These are phyloP conservation scores for Lasioglossum baleicum DNA, from an alignment of 1,140 invertebrate species.

Conservation along the genomic window DNA sequence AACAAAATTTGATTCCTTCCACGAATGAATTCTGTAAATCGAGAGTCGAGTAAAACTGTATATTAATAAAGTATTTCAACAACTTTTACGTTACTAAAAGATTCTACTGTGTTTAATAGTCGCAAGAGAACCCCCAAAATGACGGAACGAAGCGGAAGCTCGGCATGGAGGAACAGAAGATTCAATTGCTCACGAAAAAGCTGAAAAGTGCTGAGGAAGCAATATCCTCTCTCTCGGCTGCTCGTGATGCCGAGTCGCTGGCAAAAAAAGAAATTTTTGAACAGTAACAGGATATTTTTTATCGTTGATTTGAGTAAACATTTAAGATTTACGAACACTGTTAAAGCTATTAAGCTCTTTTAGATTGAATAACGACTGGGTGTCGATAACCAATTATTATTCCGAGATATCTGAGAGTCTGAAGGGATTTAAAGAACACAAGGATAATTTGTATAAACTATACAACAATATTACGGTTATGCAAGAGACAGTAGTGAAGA, in stretches of 20 bases:
- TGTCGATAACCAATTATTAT: constrained; percentile 48
- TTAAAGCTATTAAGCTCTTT: neutral
- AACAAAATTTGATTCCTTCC: too few species aligned
- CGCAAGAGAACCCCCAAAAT: neutral
- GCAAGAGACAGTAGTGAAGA: constrained; percentile 28
- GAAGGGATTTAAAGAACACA: constrained; percentile 42
- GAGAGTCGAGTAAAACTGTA: too few species aligned
- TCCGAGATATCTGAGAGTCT: constrained; percentile 51
- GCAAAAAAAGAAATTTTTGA: constrained; percentile 41
- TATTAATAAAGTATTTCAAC: too few species aligned
- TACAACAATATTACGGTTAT: constrained; percentile 36
- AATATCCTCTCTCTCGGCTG: constrained; percentile 22
- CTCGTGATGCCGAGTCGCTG: constrained; percentile 18
- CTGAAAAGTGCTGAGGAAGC: constrained; percentile 31
- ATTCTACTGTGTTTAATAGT: neutral
- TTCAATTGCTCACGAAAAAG: constrained; percentile 42
- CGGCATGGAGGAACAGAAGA: constrained; percentile 3
- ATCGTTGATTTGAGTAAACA: neutral
- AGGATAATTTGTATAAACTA: constrained; percentile 32
- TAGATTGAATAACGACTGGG: constrained; percentile 50
- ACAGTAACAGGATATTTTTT: constrained; percentile 25
- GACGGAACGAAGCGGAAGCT: constrained; percentile 4
- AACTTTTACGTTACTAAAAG: neutral
- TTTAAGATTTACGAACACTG: neutral
- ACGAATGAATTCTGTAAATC: too few species aligned